Conservation (phyloP, 2,888 invertebrate genomes). For the Agriopis aurantiaria region DNA sequence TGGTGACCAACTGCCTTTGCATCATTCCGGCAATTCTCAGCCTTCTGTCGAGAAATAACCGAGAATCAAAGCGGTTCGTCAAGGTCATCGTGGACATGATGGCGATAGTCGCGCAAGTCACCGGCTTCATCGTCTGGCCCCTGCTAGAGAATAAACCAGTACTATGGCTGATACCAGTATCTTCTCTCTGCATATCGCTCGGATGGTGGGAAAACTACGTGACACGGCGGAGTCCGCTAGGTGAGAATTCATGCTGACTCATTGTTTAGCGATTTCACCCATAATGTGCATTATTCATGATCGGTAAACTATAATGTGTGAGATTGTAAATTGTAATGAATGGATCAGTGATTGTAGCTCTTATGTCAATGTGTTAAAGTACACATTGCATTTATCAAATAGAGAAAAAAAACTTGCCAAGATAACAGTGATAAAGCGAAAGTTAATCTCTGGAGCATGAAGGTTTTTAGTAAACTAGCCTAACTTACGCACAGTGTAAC, state of each 20-base stretch:
- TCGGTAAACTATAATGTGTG: constrained; percentile 18
- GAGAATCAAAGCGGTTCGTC: constrained; percentile 92
- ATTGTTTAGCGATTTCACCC: constrained; percentile 34
- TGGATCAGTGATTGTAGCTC: background rate
- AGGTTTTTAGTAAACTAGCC: constrained; percentile 1
- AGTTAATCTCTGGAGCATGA: constrained; percentile 23
- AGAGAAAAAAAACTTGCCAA: background rate
- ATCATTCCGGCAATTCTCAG: constrained; percentile 94
- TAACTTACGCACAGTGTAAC: background rate
- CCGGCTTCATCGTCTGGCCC: constrained; percentile 97
- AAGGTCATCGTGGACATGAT: constrained; percentile 94
- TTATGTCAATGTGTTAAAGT: constrained; percentile 10
- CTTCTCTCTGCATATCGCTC: constrained; percentile 94
- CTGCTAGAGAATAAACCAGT: constrained; percentile 91
- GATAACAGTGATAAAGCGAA: constrained; percentile 28
- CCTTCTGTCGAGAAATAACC: constrained; percentile 92
- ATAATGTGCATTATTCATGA: constrained; percentile 29
- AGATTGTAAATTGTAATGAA: constrained; percentile 10
- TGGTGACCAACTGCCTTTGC: constrained; percentile 98
- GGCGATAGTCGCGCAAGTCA: constrained; percentile 95
- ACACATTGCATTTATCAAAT: background rate
- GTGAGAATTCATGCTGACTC: constrained; percentile 67
- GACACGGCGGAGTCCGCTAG: constrained; percentile 93
- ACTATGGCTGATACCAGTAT: constrained; percentile 94
- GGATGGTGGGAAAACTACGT: constrained; percentile 99